phyloP scores from a whole-genome alignment of 2,888 invertebrate genomes.

The Hydriomena furcata region DNA sequence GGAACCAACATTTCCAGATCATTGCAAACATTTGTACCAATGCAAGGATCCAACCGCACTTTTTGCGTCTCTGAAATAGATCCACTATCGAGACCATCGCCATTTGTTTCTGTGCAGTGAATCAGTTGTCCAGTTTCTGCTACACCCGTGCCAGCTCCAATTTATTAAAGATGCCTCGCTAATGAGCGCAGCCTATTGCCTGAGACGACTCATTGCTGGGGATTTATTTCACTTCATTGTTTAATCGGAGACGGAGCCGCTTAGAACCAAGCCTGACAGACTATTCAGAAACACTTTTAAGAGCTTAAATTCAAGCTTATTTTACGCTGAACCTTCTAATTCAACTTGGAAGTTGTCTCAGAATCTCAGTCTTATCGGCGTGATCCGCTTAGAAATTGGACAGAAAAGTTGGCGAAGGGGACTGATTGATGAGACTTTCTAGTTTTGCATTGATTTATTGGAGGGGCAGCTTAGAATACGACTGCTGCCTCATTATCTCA shows the following conservation, averaged over 20 bases:
- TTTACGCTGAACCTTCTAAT: slow-evolving; percentile 4
- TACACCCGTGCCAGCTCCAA: slow-evolving; percentile 27
- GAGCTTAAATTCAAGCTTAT: slow-evolving; percentile 3
- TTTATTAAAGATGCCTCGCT: slow-evolving; percentile 40
- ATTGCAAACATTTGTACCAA: too few relatives aligned
- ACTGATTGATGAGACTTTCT: slow-evolving; percentile 22
- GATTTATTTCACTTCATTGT: slow-evolving; percentile 39
- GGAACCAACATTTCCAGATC: too few relatives aligned
- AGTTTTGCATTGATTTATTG: slow-evolving; percentile 25
- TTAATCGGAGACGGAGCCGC: slow-evolving; percentile 29
- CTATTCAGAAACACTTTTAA: not conserved
- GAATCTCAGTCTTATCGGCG: slow-evolving; percentile 1
- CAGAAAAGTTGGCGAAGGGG: slow-evolving; percentile 11
- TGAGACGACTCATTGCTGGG: slow-evolving; percentile 26
- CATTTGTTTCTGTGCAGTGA: not conserved
- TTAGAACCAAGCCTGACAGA: slow-evolving; percentile 15
- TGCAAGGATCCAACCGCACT: too few relatives aligned
- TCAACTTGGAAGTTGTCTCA: not conserved
- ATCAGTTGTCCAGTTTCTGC: not conserved
- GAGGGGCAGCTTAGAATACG: not conserved
- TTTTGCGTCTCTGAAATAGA: too few relatives aligned
- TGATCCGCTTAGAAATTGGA: slow-evolving; percentile 21
- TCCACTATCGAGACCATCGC: too few relatives aligned
- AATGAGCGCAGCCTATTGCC: slow-evolving; percentile 37
- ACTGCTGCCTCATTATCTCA: not conserved